Evolutionary conservation across 2,888 invertebrate species (phyloP).

Genomic region (Troglohyphantes excavatus): DNA sequence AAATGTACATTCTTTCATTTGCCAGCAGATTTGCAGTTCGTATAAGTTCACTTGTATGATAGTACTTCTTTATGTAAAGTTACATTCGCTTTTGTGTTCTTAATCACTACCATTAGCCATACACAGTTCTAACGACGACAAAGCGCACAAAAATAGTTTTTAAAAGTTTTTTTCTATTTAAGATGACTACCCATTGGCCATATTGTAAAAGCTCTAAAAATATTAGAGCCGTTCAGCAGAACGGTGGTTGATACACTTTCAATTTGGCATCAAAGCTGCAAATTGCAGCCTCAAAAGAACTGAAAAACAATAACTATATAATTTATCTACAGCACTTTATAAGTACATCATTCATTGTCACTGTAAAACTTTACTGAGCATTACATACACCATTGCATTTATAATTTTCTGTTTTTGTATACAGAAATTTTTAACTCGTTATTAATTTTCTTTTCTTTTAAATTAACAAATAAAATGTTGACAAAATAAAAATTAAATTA

Average conservation of each 20-base stretch:
- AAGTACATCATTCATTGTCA: conserved; percentile 20
- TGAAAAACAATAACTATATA: background rate
- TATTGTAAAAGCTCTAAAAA: conserved; percentile 66
- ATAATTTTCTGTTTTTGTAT: too few species aligned
- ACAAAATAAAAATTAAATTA: too few species aligned
- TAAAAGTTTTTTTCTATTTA: conserved; percentile 17
- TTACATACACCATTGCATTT: too few species aligned
- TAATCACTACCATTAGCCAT: background rate
- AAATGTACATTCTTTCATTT: too few species aligned
- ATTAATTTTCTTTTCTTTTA: too few species aligned
- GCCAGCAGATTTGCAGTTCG: too few species aligned
- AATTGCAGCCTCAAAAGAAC: conserved; percentile 17
- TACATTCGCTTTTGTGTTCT: conserved; percentile 29
- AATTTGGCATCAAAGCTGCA: conserved; percentile 48
- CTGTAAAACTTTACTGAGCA: background rate
- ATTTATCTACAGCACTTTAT: conserved; percentile 12
- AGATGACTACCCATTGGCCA: background rate
- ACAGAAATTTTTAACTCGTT: too few species aligned
- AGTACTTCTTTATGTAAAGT: conserved; percentile 22
- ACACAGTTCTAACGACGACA: conserved; percentile 22
- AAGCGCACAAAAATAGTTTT: conserved; percentile 60
- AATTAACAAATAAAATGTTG: too few species aligned
- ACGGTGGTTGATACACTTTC: conserved; percentile 4
- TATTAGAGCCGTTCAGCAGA: conserved; percentile 32
- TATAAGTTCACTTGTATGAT: too few species aligned